Evolutionary conservation across 1,140 invertebrate species (phyloP), one percentile per base, ranked within the genome.

Genomic region (Drosophila murphyi): DNA sequence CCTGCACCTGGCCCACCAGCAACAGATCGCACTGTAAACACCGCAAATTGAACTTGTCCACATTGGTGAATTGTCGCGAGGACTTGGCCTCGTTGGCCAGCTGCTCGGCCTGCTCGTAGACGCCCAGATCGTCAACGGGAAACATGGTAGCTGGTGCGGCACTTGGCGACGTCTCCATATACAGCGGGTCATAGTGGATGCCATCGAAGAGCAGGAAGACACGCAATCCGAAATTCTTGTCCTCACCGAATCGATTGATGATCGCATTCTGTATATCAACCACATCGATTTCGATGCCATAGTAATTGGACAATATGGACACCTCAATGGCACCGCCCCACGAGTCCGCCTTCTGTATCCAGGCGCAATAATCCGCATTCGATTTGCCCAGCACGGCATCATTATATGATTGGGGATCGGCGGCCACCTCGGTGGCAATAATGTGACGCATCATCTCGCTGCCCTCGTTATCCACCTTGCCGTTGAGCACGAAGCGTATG

Each of bases 321-420:
- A 98, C 93, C 94, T 99, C 98, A 79, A 99, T 99, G 48, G 97
- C 98, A 80, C 98, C 98, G 71, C 98, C 98, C 98, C 98, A 99
- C 0, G 97, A 96, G 70, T 95, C 96, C 2, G 96, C 93, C 78
- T 95, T 95, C 56, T 95, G 93, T 74, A 98, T 98, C 97, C 97
- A 98, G 1, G 95, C 93, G 89, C 97, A 97, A 91, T 99, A 99
- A 73, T 97, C 96, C 0, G 93, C 87, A 89, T 97, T 97, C 0
- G 96, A 95, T 93, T 96, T 96, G 0, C 97, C 98, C 8, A 99
- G 93, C 68, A 99, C 95, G 2, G 96, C 98, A 91, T 98, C 97
- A 76, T 94, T 96, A 91, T 97, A 99, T 55, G 95, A 96, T 3
- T 95, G 95, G 0, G 95, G 93, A 88, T 98, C 96, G 72, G 94